These are phyloP conservation scores for Torymus tubicola DNA, from an alignment of 2,888 invertebrate species.

Conservation along the genomic window DNA sequence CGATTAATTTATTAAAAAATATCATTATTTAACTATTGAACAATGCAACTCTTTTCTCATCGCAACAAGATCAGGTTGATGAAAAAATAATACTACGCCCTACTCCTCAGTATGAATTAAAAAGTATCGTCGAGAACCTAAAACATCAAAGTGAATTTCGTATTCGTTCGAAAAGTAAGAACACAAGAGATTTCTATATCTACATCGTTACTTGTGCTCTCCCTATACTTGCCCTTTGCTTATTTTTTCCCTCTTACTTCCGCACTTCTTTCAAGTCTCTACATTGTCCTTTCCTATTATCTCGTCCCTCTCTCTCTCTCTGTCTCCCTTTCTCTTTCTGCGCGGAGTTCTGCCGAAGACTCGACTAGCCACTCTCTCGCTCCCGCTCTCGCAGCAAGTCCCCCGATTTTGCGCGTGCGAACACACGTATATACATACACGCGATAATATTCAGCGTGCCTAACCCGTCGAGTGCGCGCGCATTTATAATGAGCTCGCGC, in stretches of 20 bases:
- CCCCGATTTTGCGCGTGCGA: conserved; percentile 58
- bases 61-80: conserved; percentile 7
- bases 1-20: no score
- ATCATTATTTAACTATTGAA: no score
- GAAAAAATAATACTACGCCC: conserved; percentile 41
- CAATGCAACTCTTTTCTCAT: conserved; percentile 6
- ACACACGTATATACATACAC: conserved; percentile 53
- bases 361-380: background rate
- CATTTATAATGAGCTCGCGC: conserved; percentile 71
- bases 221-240: background rate
- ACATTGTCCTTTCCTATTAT: conserved; percentile 30
- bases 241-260: conserved; percentile 15
- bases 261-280: conserved; percentile 38
- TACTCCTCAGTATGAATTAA: conserved; percentile 27
- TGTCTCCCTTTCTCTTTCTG: background rate
- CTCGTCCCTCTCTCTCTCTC: conserved; percentile 17
- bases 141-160: conserved; percentile 20
- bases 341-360: background rate
- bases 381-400: conserved; percentile 22
- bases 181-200: conserved; percentile 1
- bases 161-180: background rate
- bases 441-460: no score
- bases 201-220: background rate
- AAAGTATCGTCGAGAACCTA: conserved; percentile 12
- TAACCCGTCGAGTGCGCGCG: conserved; percentile 58